Base-by-base conservation (phyloP, 2,888 invertebrate genomes). In the Trilocha varians region DNA sequence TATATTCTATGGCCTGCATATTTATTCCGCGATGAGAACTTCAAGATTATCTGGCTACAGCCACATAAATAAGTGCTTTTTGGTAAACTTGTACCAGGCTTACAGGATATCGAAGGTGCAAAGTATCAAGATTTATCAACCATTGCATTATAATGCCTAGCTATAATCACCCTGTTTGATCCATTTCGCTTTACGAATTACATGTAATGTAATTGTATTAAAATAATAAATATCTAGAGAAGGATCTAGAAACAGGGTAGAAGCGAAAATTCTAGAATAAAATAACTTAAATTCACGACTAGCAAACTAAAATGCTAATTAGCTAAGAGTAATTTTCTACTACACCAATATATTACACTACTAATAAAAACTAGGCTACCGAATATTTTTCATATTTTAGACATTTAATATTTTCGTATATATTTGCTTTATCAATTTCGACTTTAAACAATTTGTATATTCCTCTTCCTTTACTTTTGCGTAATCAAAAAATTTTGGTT, bases 81-180 rank as follows among this genome's bases (percentile, higher is more conserved):
- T n/a, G n/a, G n/a, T n/a, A n/a, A n/a, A n/a, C n/a, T n/a, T n/a
- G n/a, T n/a, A n/a, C n/a, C n/a, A n/a, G n/a, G n/a, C n/a, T n/a
- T n/a, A n/a, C n/a, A n/a, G n/a, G n/a, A n/a, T n/a, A n/a, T n/a
- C n/a, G 11, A 45, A 59, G 60, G 60, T 56, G 62, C 57, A 62
- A 68, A 55, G 16, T 46, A 52, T 47, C 41, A 47, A 55, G 55
- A 46, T 46, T 51, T 52, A 51, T 57, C 49, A 38, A 53, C 57
- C 57, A 52, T 51, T 62, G 73, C 77, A 69, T 66, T 64, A 65
- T 59, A 69, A 78, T 78, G 78, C 73, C 78, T 83, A 83, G 65
- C 66, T 71, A 67, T 68, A 65, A 70, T 70, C 78, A 85, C 85
- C 85, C 84, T 85, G 85, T 83, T 63, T 77, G 63, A 76, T 78